Base-by-base conservation (phyloP, 2,797 vertebrate species). In the Hippoglossus hippoglossus region DNA sequence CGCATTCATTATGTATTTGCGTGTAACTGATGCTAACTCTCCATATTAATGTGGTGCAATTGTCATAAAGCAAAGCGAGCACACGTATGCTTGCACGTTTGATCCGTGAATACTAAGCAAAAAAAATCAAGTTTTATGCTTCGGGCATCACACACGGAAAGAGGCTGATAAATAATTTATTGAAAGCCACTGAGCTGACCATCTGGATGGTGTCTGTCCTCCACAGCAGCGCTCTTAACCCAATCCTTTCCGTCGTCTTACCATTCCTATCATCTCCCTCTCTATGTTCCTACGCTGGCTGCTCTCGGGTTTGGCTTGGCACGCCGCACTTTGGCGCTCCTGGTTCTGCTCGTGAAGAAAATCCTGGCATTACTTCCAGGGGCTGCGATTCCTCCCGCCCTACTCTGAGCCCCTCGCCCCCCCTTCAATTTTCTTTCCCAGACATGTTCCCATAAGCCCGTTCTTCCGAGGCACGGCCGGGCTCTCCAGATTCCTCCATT, bases 401-500 rank as follows among this genome's bases (percentile, higher is more conserved):
- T 66, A 71, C 69, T 82, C 80, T 9, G 54, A 84, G 66, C 79
- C 58, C 62, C 64, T 81, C 5, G 71, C 54, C 51, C 73, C 73
- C 64, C 52, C 8, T 46, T 79, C 65, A 69, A 62, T 87, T 89
- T 44, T 3, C 5, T 5, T 88, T 86, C 87, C 82, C 82, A 87
- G 85, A 85, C 86, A 66, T 78, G 77, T 89, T 92, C 89, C 88
- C 90, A 87, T 86, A 89, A 89, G 88, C 79, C 74, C 66, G 80
- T 84, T 91, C 78, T 89, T 91, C 87, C 81, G 76, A 75, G 84
- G 83, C 83, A 76, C 11, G 26, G 85, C 77, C 44, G 47, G 67
- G 73, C 87, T 84, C 80, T 87, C 85, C 89, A 89, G 84, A 90
- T 90, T 91, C 86, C 91, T 87, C 86, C 80, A 84, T 88, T 91